phyloP scores from a whole-genome alignment of 2,113 vertebrate genomes.

The Anolis sagrei region DNA sequence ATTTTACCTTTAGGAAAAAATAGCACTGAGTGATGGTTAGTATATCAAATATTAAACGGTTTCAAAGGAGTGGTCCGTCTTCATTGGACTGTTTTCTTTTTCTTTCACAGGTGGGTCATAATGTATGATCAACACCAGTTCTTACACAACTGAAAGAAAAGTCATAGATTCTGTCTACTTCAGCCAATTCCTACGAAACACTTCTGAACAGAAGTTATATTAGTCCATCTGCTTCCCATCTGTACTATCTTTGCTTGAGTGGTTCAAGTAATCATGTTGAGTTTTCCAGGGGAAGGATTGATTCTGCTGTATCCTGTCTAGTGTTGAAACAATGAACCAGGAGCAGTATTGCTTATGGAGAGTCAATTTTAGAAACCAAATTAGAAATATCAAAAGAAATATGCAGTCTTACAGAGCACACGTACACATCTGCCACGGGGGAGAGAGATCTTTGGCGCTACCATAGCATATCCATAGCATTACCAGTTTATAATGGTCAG shows the following conservation, averaged over 20 bases:
- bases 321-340: background rate
- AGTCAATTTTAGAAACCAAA: background rate
- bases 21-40: background rate
- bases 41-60: background rate
- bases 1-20: too few relatives aligned
- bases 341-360: background rate
- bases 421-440: too few relatives aligned
- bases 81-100: background rate
- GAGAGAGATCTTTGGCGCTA: too few relatives aligned
- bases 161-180: too few relatives aligned
- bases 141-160: too few relatives aligned
- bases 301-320: background rate
- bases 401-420: background rate
- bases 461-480: too few relatives aligned
- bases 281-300: background rate
- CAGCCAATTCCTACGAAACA: background rate
- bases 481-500: too few relatives aligned
- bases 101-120: background rate
- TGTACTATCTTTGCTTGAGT: background rate
- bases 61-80: background rate
- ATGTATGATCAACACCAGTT: too few relatives aligned
- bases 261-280: background rate
- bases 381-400: background rate
- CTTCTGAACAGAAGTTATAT: background rate
- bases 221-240: background rate